Evolutionary conservation across 2,113 vertebrate genomes (phyloP), one percentile per base, ranked within the genome.

Genomic region (Oceanodroma tethys): DNA sequence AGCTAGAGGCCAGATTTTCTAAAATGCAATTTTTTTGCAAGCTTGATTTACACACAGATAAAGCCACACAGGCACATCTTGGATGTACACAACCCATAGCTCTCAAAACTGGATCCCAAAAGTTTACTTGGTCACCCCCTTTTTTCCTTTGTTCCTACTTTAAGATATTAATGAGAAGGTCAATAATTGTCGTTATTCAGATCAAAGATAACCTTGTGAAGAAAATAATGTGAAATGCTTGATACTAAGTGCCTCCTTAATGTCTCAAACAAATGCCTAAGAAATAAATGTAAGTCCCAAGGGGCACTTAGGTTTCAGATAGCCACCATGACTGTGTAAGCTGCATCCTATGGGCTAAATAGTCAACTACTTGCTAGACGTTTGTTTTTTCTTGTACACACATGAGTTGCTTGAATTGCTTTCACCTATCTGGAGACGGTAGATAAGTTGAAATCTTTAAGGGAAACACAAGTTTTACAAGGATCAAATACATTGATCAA

Each of bases 111-210:
- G 14, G 17, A 27, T 55, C 16, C 5, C 14, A 86, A 62, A 59
- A 2, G 1, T 56, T 48, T 76, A 17, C 13, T 86, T 67, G 5
- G 12, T 45, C 9, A 52, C 2, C 1, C 1, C 0, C 1, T 27
- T 17, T 29, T 19, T 66, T 38, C 18, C 6, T n/a, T 66, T 56
- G 6, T 40, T 48, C 11, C 10, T 50, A 23, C 17, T 48, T 83
- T 45, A 72, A 52, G 12, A 20, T 53, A 14, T 29, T 62, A 72
- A 34, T 47, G 50, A 55, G 18, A 52, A 0, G 0, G 22, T 47
- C 7, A 67, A 32, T 58, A 75, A n/a, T 17, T 70, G 21, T 30
- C 5, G 7, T 45, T 86, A 52, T 56, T 85, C 4, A 34, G 16
- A 40, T 3, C 7, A 62, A 52, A 70, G 5, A 45, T 3, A 72